Conservation (phyloP, 2,888 invertebrate species). For the Melieria crassipennis region DNA sequence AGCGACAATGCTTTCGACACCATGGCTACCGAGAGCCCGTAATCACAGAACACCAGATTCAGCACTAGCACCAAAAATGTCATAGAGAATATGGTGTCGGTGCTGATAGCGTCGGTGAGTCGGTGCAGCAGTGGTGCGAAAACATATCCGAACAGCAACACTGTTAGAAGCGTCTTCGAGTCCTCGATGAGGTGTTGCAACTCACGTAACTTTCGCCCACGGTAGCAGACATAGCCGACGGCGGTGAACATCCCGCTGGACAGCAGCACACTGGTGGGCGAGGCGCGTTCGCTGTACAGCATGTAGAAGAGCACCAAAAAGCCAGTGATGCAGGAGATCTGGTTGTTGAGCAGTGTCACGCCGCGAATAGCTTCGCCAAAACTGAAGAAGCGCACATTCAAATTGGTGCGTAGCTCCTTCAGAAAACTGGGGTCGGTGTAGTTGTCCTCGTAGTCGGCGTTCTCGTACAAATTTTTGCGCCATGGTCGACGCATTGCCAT, state of each 20-base stretch:
- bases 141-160: slow-evolving; percentile 86
- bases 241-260: slow-evolving; percentile 69
- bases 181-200: slow-evolving; percentile 68
- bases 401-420: slow-evolving; percentile 83
- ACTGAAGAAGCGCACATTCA: slow-evolving; percentile 79
- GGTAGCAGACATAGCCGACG: slow-evolving; percentile 73
- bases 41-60: slow-evolving; percentile 93
- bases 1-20: slow-evolving; percentile 92
- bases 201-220: slow-evolving; percentile 50
- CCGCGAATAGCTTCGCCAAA: slow-evolving; percentile 77
- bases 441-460: slow-evolving; percentile 88
- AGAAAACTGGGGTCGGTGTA: slow-evolving; percentile 90
- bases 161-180: slow-evolving; percentile 81
- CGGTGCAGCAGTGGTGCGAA: slow-evolving; percentile 93
- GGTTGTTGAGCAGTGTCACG: slow-evolving; percentile 81
- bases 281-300: slow-evolving; percentile 75
- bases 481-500: slow-evolving; percentile 66
- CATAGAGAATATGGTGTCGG: slow-evolving; percentile 96
- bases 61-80: slow-evolving; percentile 86
- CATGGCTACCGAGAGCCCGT: slow-evolving; percentile 84
- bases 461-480: slow-evolving; percentile 91
- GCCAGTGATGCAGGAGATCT: slow-evolving; percentile 79
- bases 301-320: slow-evolving; percentile 79
- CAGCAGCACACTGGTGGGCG: slow-evolving; percentile 73
- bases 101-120: slow-evolving; percentile 94